Conservation (phyloP, 2,888 invertebrate genomes). For the Eremobia ochroleuca region DNA sequence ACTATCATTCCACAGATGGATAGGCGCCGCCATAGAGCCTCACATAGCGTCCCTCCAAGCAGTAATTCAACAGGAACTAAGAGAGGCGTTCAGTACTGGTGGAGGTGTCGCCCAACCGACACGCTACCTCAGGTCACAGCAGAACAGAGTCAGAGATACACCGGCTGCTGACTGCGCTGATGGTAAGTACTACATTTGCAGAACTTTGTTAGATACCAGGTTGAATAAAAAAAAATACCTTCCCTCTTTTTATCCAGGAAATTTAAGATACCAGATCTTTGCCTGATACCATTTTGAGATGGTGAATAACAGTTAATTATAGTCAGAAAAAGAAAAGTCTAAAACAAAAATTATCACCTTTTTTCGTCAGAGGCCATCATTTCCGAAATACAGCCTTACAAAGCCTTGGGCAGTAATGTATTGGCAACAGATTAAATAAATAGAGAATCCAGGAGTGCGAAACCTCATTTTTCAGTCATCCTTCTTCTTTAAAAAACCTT, state of each 20-base stretch:
- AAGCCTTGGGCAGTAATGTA: not conserved
- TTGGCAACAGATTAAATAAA: not conserved
- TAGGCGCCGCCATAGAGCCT: slow-evolving; percentile 95
- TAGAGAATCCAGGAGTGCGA: not conserved
- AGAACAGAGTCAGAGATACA: slow-evolving; percentile 92
- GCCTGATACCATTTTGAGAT: not conserved
- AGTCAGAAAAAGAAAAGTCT: not conserved
- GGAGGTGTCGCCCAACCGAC: slow-evolving; percentile 92
- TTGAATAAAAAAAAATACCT: not conserved
- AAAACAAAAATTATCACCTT: not conserved
- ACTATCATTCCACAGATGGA: slow-evolving; percentile 92
- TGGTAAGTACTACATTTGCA: slow-evolving; percentile 75
- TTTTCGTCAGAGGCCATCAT: no score
- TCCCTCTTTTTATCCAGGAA: not conserved
- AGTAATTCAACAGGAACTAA: slow-evolving; percentile 96
- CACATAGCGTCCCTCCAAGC: slow-evolving; percentile 97
- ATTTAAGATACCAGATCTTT: not conserved
- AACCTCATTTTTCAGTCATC: not conserved
- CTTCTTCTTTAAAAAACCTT: not conserved
- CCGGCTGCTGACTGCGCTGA: slow-evolving; percentile 89
- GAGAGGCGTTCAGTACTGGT: slow-evolving; percentile 95
- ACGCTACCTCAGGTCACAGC: slow-evolving; percentile 95
- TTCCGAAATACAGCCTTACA: not conserved
- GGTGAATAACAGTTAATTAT: not conserved
- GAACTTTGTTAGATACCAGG: not conserved